These are phyloP conservation scores for Nomada lathburiana DNA, from an alignment of 2,888 invertebrate species.

Conservation along the genomic window DNA sequence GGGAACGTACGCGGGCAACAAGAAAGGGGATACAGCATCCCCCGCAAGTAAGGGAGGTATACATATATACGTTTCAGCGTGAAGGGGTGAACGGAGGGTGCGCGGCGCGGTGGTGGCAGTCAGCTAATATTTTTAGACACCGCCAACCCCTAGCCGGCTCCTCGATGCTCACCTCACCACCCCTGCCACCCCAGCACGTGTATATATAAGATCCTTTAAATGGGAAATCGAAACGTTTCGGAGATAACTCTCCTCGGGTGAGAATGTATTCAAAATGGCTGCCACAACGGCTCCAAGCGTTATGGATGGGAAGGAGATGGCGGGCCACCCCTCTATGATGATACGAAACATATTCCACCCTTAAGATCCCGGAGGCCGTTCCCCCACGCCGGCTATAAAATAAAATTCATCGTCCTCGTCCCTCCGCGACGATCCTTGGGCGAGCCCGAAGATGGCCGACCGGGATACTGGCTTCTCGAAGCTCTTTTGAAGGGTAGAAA, in stretches of 20 bases:
- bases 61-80: slow-evolving; percentile 28
- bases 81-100: slow-evolving; percentile 40
- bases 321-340: slow-evolving; percentile 82
- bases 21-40: slow-evolving; percentile 52
- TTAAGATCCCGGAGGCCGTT: slow-evolving; percentile 74
- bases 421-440: slow-evolving; percentile 49
- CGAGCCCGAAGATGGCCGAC: slow-evolving; percentile 63
- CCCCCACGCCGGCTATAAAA: slow-evolving; percentile 81
- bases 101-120: slow-evolving; percentile 60
- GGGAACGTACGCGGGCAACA: slow-evolving; percentile 19
- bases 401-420: slow-evolving; percentile 83
- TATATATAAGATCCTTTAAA: slow-evolving; percentile 83
- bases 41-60: slow-evolving; percentile 53
- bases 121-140: slow-evolving; percentile 79
- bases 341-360: slow-evolving; percentile 84
- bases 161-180: slow-evolving; percentile 72
- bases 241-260: slow-evolving; percentile 83
- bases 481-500: neutral
- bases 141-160: slow-evolving; percentile 63
- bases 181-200: slow-evolving; percentile 70
- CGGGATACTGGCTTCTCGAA: slow-evolving; percentile 25
- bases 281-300: slow-evolving; percentile 71
- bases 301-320: slow-evolving; percentile 79
- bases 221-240: slow-evolving; percentile 84
- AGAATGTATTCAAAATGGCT: slow-evolving; percentile 85